These are phyloP conservation scores for western clawed frog (Xenopus tropicalis) DNA, from an alignment of 2,113 vertebrate species.

Conservation along the genomic window DNA sequence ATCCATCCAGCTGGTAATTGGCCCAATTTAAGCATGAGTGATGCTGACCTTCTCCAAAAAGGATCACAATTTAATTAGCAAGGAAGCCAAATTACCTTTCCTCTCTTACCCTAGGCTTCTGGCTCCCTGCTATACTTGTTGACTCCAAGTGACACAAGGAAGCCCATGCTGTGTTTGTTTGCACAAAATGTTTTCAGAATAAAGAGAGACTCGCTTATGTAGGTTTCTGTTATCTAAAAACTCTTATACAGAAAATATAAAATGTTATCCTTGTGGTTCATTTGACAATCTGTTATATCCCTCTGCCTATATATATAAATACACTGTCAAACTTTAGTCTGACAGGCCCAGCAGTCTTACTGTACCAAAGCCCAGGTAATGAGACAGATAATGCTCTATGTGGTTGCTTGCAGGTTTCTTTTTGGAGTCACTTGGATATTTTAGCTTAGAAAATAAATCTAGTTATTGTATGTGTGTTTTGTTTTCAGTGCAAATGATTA, in stretches of 20 bases:
- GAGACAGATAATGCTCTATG: neutral
- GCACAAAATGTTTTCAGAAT: conserved; percentile 8
- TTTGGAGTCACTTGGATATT: neutral
- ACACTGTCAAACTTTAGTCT: neutral
- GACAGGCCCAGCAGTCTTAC: neutral
- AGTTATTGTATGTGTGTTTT: conserved; percentile 52
- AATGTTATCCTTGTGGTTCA: neutral
- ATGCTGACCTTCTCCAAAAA: conserved; percentile 26
- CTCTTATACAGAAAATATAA: neutral
- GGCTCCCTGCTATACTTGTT: neutral
- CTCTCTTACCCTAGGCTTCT: conserved; percentile 1
- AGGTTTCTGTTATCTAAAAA: neutral
- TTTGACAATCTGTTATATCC: neutral
- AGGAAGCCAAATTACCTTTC: conserved; percentile 7
- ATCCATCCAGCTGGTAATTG: neutral
- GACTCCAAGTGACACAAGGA: conserved; percentile 18
- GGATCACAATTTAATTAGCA: conserved; percentile 29
- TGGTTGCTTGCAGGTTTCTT: neutral
- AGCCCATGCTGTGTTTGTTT: conserved; percentile 8
- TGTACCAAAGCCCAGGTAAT: neutral
- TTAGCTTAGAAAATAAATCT: conserved; percentile 28
- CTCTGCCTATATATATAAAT: neutral
- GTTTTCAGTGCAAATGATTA: conserved; percentile 32
- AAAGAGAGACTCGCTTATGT: neutral
- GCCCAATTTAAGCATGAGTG: conserved; percentile 11